Evolutionary conservation across 1,140 invertebrate species (phyloP), one percentile per base, ranked within the genome.

Genomic region (Cardiocondyla obscurior): DNA sequence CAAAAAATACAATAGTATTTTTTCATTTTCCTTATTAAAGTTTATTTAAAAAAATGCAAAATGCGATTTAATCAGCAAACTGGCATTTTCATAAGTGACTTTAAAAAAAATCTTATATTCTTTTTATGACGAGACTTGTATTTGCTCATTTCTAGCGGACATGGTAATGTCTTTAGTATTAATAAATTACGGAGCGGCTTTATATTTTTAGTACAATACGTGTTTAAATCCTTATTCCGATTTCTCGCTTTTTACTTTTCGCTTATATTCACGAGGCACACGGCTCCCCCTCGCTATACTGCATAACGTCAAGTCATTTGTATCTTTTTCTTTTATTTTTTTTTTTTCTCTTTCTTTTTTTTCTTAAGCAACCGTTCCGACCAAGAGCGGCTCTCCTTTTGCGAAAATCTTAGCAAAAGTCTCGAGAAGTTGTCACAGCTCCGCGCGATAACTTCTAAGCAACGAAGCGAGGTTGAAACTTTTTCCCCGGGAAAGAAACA

Each of bases 391-490:
- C 28, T 79, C 74, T 79, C 46, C 62, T 79, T 67, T 79, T 79
- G 62, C 25, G 62, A 79, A 79, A 79, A 69, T 79, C 74, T 79
- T 79, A 79, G 62, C 74, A 53, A 22, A 79, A 79, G 74, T 79
- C 74, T 69, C 62, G 62, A 79, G 74, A 79, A 79, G 74, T 79
- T 79, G 74, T 79, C 74, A 79, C 74, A 79, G 74, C 74, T 79
- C 62, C 33, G 62, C 74, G 74, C 74, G 74, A 79, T 79, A 79
- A 79, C 62, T 79, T 79, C 74, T 79, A 79, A 79, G 74, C 74
- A 69, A 79, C 62, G 74, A 79, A 79, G 74, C 74, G 74, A 67
- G 74, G 62, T 39, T 53, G 74, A 33, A 79, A 79, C 74, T 79
- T 79, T 79, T 79, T 79, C 74, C 30, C 30, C 62, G 36, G 53